Base-by-base conservation (phyloP, 2,888 invertebrate species). In the Lathronympha strigana region DNA sequence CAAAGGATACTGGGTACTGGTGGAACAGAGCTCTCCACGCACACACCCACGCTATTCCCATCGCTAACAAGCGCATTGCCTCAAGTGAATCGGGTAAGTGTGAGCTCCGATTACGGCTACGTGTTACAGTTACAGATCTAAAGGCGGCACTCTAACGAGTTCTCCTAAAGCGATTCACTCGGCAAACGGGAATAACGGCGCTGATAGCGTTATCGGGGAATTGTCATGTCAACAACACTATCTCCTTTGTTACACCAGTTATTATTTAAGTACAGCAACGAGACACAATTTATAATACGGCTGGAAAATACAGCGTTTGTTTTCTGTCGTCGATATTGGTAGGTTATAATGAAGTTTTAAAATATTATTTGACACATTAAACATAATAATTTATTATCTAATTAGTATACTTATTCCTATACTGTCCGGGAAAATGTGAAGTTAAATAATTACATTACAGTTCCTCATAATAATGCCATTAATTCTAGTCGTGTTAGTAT, bases 131-230 rank as follows among this genome's bases (percentile, higher is more conserved):
- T n/a, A 45, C 6, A 45, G 23, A 13, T 23, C 5, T n/a, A 23
- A n/a, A 47, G 47, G n/a, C 6, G 23, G n/a, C 47, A 23, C 23
- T 23, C n/a, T 23, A 6, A 47, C 23, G 2, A 4, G 47, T 23
- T 23, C 13, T 1, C 23, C 13, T 47, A n/a, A n/a, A 6, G 13
- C 23, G 1, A 47, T 23, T 47, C 23, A n/a, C 23, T 47, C 23
- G 13, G 23, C 47, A 47, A 23, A n/a, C 23, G n/a, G 23, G 47
- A 23, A 47, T 47, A 47, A 13, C 47, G 23, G 47, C n/a, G 45
- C 80, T 83, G 90, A 90, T 90, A 90, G 81, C 80, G 76, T 84
- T 90, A 90, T 90, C 90, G 79, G 75, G 74, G 77, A 82, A 87
- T 88, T 86, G 86, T 81, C 82, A 77, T 86, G 87, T 85, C 86